Percentiles rank a stretch among this genome's conserved stretches.
Conservation (phyloP, 92 coral and sea anemone genomes). For the Bergia puertoricense region DNA sequence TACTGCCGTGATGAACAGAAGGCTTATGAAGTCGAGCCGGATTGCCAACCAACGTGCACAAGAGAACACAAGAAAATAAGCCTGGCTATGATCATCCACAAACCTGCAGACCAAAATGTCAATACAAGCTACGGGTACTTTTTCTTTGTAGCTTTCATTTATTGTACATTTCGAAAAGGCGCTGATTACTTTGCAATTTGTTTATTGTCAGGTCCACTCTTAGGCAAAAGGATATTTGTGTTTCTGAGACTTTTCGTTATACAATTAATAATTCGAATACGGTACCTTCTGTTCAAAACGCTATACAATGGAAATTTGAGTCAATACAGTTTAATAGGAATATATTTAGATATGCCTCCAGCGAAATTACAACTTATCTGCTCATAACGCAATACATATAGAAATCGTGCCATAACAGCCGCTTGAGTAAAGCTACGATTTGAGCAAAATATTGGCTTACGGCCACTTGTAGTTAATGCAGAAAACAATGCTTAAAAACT, state of each 20-base stretch:
- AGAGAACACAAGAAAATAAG: constrained; percentile 45
- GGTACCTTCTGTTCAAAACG: no score
- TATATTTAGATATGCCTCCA: not conserved
- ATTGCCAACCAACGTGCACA: constrained; percentile 47
- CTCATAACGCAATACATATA: no score
- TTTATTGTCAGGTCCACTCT: no score
- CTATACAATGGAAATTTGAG: no score
- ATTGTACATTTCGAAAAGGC: not conserved
- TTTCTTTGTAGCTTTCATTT: not conserved
- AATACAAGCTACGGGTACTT: not conserved
- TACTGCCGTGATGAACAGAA: constrained; percentile 36
- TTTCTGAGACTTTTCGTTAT: no score
- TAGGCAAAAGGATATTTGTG: no score
- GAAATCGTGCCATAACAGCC: no score
- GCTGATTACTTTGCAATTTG: no score
- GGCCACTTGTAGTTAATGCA: no score
- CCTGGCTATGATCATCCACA: constrained; percentile 40
- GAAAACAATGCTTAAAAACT: no score
- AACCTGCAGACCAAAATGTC: not conserved
- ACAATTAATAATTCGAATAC: not conserved
- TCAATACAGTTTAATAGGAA: not conserved
- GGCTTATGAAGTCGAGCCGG: constrained; percentile 35
- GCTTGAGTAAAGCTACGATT: no score
- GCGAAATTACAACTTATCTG: not conserved
- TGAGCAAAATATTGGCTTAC: no score